Percentiles rank a stretch among this genome's conserved stretches.
Conservation (phyloP, 2,797 vertebrate genomes). For the Catamblyrhynchus diadema region DNA sequence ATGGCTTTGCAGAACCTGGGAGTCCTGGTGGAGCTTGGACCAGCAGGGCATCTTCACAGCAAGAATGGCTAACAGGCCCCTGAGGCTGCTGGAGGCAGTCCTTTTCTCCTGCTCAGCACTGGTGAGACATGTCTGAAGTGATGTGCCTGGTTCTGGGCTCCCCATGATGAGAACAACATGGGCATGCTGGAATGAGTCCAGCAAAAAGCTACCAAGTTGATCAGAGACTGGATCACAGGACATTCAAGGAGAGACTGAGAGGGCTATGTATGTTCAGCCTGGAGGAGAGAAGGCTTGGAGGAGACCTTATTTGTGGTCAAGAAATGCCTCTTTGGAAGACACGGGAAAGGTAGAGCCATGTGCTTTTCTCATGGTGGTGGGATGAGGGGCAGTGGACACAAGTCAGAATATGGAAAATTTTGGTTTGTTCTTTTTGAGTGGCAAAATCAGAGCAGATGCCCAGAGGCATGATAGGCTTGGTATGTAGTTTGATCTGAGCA, state of each 20-base stretch:
- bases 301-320: neutral
- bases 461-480: neutral
- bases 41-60: neutral
- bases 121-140: neutral
- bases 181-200: neutral
- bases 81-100: neutral
- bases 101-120: neutral
- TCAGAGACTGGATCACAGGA: neutral
- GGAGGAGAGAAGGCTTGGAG: neutral
- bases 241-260: neutral
- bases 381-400: neutral
- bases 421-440: neutral
- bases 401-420: neutral
- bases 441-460: neutral
- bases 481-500: neutral
- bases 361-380: accelerated
- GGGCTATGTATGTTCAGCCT: neutral
- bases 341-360: neutral
- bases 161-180: accelerated
- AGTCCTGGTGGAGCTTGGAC: neutral
- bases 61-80: no score
- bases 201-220: neutral
- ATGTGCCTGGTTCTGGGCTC: neutral
- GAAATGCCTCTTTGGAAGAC: neutral
- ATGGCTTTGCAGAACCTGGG: neutral